Percentiles rank a stretch among this genome's conserved stretches.
Evolutionary conservation across 2,797 vertebrate genomes (phyloP).

Genomic region (Anniella stebbinsi): DNA sequence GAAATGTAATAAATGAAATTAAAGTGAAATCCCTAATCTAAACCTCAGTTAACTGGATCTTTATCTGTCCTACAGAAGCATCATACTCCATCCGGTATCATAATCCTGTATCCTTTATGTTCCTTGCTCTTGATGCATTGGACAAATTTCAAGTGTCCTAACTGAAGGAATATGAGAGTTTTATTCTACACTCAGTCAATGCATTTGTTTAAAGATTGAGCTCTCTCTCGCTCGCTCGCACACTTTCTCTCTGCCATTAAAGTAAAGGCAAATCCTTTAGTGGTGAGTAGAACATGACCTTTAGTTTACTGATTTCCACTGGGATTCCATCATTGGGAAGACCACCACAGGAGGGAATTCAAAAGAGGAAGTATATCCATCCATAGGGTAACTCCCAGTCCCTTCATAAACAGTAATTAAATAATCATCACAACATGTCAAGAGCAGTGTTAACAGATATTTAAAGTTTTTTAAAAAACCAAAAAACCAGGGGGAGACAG

Average conservation of each 20-base stretch:
- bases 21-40: not conserved
- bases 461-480: constrained; percentile 11
- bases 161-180: not conserved
- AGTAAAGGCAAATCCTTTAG: not conserved
- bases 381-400: not conserved
- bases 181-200: fast-evolving
- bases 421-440: not conserved
- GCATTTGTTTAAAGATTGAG: constrained; percentile 29
- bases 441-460: constrained; percentile 22
- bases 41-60: not conserved
- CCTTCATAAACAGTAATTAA: constrained; percentile 35
- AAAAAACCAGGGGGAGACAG: constrained; percentile 20
- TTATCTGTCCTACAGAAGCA: not conserved
- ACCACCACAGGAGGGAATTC: not conserved
- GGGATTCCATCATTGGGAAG: constrained; percentile 52
- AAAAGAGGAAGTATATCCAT: constrained; percentile 30
- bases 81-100: not conserved
- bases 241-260: not conserved
- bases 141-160: not conserved
- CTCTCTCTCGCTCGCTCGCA: too few species aligned
- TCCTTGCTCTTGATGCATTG: not conserved
- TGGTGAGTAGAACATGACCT: constrained; percentile 10
- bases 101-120: not conserved
- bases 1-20: too few species aligned
- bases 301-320: not conserved